Evolutionary conservation across 2,888 invertebrate genomes (phyloP), one percentile per base, ranked within the genome.

Genomic region (Pycnomerus fuliginosus): DNA sequence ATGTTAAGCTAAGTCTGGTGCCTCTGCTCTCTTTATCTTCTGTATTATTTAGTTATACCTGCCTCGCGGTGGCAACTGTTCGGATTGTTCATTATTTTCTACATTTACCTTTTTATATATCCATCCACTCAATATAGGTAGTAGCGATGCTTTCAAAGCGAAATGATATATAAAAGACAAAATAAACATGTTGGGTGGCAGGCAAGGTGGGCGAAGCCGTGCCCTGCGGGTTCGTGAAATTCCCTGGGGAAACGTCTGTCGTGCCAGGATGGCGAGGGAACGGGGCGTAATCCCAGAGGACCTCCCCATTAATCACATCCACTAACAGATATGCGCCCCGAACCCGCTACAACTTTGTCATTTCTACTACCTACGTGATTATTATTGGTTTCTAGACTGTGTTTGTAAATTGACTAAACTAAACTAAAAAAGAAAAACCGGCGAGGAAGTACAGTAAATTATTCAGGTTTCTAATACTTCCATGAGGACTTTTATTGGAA

Each of bases 241-340:
- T 58, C 64, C 59, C 61, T 33, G 25, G 52, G 46, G 61, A 53
- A 47, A 51, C 56, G 60, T 57, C 59, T 57, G 58, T 58, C 61
- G 59, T 58, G 62, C 57, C 52, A 53, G 58, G 58, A 39, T 39
- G 42, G 39, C 51, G 53, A 53, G 55, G 60, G 58, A 56, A 46
- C 52, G 56, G 57, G 56, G 57, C 54, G 53, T 51, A 57, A 55
- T 66, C 69, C 68, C 67, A 31, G 53, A 64, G 67, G 70, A 68
- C 56, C 62, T 61, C 63, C 67, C 71, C 71, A 73, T 71, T 72
- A 72, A 72, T 72, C 71, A 73, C 71, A 72, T 71, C 70, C 65
- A 61, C 63, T 60, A 61, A 62, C 61, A 62, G 60, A 62, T 62
- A 62, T 62, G 59, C 58, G 59, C 58, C 56, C 56, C 40, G 52